These are phyloP conservation scores for Thymallus thymallus DNA, from an alignment of 2,113 vertebrate genomes.

Conservation along the genomic window DNA sequence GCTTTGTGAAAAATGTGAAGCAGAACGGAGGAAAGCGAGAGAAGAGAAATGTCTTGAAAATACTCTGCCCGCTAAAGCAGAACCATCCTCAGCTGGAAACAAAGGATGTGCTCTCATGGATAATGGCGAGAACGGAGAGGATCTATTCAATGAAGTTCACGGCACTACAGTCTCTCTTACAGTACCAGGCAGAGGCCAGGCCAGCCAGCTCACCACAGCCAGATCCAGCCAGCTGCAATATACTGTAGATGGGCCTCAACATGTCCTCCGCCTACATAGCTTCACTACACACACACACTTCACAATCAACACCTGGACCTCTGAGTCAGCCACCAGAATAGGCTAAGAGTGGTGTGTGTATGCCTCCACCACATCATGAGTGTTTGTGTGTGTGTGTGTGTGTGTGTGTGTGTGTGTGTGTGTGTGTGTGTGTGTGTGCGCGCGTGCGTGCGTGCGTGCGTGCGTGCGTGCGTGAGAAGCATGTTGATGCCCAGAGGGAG, in stretches of 20 bases:
- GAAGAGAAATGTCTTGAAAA: constrained; percentile 38
- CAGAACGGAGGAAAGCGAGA: constrained; percentile 20
- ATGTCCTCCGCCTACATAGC: not conserved
- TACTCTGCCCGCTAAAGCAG: constrained; percentile 35
- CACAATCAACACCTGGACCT: not conserved
- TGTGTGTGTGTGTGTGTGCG: not conserved
- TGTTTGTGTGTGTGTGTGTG: not conserved
- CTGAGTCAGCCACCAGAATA: too few species aligned
- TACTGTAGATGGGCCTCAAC: not conserved
- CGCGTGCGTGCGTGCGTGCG: not conserved
- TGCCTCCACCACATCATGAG: not conserved
- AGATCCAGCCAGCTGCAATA: too few species aligned
- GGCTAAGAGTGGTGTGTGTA: not conserved
- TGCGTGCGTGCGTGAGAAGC: not conserved
- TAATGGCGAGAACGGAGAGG: constrained; percentile 17
- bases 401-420: not conserved
- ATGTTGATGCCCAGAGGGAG: too few species aligned
- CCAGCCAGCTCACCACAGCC: too few species aligned
- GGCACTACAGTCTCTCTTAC: too few species aligned
- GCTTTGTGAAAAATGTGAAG: constrained; percentile 16
- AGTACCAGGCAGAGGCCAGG: too few species aligned
- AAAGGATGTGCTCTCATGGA: constrained; percentile 40
- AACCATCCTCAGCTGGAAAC: constrained; percentile 40
- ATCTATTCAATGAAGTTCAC: not conserved
- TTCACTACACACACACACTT: too few species aligned